Conservation (phyloP, 2,888 invertebrate species). For the Subacronicta megacephala region DNA sequence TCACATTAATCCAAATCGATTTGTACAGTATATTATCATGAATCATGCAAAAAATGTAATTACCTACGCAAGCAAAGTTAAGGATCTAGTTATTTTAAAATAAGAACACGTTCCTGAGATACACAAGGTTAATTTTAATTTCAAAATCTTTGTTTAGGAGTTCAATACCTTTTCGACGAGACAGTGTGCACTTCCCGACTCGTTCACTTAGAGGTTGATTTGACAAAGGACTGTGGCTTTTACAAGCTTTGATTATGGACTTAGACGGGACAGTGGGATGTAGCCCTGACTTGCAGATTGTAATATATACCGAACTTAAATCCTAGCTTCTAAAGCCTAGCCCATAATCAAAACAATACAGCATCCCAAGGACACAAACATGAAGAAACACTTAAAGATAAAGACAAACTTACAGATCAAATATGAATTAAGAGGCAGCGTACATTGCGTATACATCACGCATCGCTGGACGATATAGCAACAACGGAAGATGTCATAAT, state of each 20-base stretch:
- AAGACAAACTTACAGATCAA: slow-evolving; percentile 53
- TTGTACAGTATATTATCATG: slow-evolving; percentile 15
- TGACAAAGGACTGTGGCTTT: too few relatives aligned
- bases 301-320: not conserved
- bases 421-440: slow-evolving; percentile 52
- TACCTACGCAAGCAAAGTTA: slow-evolving; percentile 4
- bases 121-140: too few relatives aligned
- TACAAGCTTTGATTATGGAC: too few relatives aligned
- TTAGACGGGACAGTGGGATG: too few relatives aligned
- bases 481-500: slow-evolving; percentile 69
- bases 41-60: slow-evolving; percentile 27
- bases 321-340: not conserved
- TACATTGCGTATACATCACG: slow-evolving; percentile 58
- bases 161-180: too few relatives aligned
- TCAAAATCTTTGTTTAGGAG: too few relatives aligned
- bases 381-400: slow-evolving; percentile 52
- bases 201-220: too few relatives aligned
- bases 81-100: slow-evolving; percentile 20
- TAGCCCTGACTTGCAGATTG: too few relatives aligned
- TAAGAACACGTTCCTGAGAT: not conserved
- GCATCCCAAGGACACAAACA: slow-evolving; percentile 23
- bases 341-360: slow-evolving; percentile 37
- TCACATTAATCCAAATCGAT: slow-evolving; percentile 17
- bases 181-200: too few relatives aligned
- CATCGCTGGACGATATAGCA: slow-evolving; percentile 64